Evolutionary conservation across 2,113 vertebrate genomes (phyloP), one percentile per base, ranked within the genome.

Genomic region (Edolisoma coerulescens): DNA sequence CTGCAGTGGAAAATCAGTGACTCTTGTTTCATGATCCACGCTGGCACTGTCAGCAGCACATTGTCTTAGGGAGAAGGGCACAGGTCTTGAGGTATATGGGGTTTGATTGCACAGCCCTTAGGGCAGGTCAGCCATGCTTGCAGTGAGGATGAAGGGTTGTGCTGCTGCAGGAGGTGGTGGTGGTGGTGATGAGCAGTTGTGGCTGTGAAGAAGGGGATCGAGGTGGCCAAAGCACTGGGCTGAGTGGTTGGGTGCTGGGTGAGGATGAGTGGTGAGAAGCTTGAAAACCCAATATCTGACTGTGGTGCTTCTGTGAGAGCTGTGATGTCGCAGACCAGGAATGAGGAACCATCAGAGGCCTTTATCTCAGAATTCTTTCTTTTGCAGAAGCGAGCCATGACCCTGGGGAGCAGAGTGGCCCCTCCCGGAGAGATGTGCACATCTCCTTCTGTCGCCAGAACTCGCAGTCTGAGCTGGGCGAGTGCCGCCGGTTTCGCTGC

Each of bases 401-500:
- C 15, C 12, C 68, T 94, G 98, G 83, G 98, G 98, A 99, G 84
- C 98, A 98, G 77, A 94, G 97, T n/a, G 97, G 97, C 24, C 97
- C 98, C 4, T 97, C 98, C 3, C 96, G 82, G 84, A 96, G 56
- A 49, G 99, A 99, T 26, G 82, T 98, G 4, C 98, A 97, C 60
- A 97, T 98, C 95, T 98, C 97, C 39, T 96, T 98, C 88, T 98
- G 98, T 57, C 96, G 95, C 30, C 99, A 98, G 97, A 91, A 84
- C 79, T 98, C 98, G 1, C 98, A 98, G 63, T 97, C 98, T 52
- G 99, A 98, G 71, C n/a, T 96, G 15, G 33, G 94, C 4, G 98
- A 98, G 8, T 91, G 96, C 49, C 96, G 95, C 67, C 98, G 98
- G 1, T 96, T 98, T 2, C 98, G 98, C 88, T 99, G 99, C 96